Evolutionary conservation across 2,888 invertebrate species (phyloP).

Genomic region (Cremastinae sp.): DNA sequence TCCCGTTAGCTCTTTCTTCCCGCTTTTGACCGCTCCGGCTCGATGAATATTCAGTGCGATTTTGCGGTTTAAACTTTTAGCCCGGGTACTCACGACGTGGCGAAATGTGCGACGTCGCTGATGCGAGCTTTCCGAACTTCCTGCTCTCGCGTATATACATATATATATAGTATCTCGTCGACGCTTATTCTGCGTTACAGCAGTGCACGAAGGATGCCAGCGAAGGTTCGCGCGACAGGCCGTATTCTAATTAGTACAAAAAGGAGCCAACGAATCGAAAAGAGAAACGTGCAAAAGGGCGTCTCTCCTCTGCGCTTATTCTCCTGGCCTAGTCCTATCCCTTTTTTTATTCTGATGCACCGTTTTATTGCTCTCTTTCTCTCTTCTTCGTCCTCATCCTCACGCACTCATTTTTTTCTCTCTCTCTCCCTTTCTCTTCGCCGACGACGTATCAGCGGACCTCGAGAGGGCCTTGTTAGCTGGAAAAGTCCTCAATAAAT

Average conservation of each 20-base stretch:
- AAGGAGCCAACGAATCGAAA: constrained; percentile 60
- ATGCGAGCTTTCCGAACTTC: constrained; percentile 44
- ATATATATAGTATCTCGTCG: no score
- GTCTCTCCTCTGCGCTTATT: constrained; percentile 19
- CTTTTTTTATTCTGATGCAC: constrained; percentile 13
- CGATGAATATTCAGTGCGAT: constrained; percentile 80
- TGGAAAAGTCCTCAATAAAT: constrained; percentile 50
- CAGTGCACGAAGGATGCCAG: constrained; percentile 48
- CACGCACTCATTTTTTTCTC: constrained; percentile 13
- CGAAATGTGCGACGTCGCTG: constrained; percentile 58
- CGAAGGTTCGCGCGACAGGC: constrained; percentile 61
- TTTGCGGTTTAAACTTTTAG: constrained; percentile 77
- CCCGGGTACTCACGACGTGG: constrained; percentile 59
- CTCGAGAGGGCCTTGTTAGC: constrained; percentile 41
- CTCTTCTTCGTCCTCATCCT: constrained; percentile 24
- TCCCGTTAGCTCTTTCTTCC: constrained; percentile 34
- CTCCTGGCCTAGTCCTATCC: constrained; percentile 13
- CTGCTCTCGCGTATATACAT: constrained; percentile 18
- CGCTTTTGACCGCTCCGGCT: constrained; percentile 70
- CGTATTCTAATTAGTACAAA: constrained; percentile 74
- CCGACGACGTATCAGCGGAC: constrained; percentile 13
- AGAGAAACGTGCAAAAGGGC: constrained; percentile 22
- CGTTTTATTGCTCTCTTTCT: constrained; percentile 27
- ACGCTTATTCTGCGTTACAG: constrained; percentile 40
- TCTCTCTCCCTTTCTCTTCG: constrained; percentile 24